A percentile compares a stretch with the other conserved stretches of the same genome.
Conservation (phyloP, 2,888 invertebrate species). For the Phengaris alcon region DNA sequence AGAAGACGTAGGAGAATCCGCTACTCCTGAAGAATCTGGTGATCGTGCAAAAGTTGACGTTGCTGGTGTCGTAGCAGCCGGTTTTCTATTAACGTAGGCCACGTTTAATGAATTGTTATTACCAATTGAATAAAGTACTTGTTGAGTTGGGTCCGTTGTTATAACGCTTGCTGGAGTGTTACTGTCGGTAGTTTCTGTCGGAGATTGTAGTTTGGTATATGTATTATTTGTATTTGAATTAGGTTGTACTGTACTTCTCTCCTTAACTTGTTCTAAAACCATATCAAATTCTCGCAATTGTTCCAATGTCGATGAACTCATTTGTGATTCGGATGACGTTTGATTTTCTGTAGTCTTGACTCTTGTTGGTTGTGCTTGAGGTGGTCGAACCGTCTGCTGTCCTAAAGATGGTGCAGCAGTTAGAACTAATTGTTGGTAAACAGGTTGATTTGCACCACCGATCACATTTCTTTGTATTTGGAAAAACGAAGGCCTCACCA, state of each 20-base stretch:
- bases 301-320: conserved; percentile 87
- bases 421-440: conserved; percentile 73
- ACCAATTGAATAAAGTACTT: conserved; percentile 66
- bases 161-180: conserved; percentile 48
- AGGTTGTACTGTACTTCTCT: conserved; percentile 83
- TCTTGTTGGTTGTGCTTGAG: conserved; percentile 55
- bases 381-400: conserved; percentile 66
- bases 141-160: conserved; percentile 54
- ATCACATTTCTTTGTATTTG: conserved; percentile 82
- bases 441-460: conserved; percentile 75
- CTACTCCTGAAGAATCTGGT: conserved; percentile 64
- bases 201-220: conserved; percentile 51
- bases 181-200: conserved; percentile 56
- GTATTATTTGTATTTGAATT: conserved; percentile 47
- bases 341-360: conserved; percentile 59
- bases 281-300: conserved; percentile 89
- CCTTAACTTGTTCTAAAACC: conserved; percentile 89
- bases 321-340: conserved; percentile 76
- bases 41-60: conserved; percentile 61
- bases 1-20: conserved; percentile 62
- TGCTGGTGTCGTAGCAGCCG: conserved; percentile 56
- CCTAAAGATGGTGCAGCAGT: conserved; percentile 71
- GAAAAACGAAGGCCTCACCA: conserved; percentile 76
- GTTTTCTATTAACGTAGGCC: conserved; percentile 67
- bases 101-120: conserved; percentile 63